A percentile compares a stretch with the other conserved stretches of the same genome.
Conservation (phyloP, 2,113 vertebrate species). For the Shinisaurus crocodilurus region DNA sequence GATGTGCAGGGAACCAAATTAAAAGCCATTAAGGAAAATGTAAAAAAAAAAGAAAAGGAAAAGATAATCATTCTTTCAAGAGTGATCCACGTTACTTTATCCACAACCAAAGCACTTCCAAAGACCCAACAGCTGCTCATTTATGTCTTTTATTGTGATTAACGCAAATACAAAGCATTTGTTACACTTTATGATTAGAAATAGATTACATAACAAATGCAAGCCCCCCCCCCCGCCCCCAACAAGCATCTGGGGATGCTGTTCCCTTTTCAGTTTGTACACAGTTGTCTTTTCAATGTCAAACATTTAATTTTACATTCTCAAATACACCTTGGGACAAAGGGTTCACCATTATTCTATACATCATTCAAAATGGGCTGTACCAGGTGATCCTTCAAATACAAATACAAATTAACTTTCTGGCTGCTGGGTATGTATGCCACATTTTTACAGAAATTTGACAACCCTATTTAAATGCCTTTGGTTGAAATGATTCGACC, state of each 20-base stretch:
- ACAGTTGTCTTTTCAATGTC: conserved; percentile 24
- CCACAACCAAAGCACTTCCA: conserved; percentile 31
- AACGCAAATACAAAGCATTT: conserved; percentile 34
- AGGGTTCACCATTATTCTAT: conserved; percentile 18
- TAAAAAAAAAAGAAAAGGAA: neutral
- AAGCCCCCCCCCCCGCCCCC: no score
- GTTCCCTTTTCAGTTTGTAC: neutral
- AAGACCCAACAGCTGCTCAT: conserved; percentile 22
- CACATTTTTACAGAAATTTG: conserved; percentile 17
- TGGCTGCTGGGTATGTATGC: neutral
- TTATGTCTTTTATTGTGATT: conserved; percentile 27
- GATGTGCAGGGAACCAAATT: neutral
- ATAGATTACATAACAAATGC: conserved; percentile 27
- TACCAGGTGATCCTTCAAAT: neutral
- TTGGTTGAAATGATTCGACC: neutral
- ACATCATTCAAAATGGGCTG: conserved; percentile 8
- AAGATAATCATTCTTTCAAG: neutral
- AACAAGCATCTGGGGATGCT: neutral
- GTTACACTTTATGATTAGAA: conserved; percentile 28
- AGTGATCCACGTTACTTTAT: neutral
- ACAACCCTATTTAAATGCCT: neutral
- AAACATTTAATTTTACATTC: conserved; percentile 34
- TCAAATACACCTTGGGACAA: conserved; percentile 27
- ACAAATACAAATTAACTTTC: neutral
- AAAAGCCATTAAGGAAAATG: neutral